These are phyloP conservation scores for Yponomeuta malinellus DNA, from an alignment of 2,888 invertebrate genomes.

Conservation along the genomic window DNA sequence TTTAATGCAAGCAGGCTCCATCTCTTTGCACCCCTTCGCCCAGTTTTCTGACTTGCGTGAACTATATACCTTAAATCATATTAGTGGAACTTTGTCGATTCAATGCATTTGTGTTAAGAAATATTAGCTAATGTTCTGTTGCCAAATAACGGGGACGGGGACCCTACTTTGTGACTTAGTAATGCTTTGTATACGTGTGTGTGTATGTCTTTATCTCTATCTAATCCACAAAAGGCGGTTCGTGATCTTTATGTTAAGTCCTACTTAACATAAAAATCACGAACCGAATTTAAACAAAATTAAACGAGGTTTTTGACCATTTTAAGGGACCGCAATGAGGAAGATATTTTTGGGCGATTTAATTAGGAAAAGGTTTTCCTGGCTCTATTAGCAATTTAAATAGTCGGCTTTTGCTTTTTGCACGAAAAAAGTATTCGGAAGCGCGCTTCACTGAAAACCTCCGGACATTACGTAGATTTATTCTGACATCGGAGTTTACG, in stretches of 20 bases:
- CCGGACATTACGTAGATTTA: not conserved
- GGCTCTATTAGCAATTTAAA: conserved; percentile 5
- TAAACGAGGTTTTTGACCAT: not conserved
- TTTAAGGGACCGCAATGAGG: not conserved
- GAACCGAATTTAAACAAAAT: not conserved
- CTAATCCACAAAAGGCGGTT: not conserved
- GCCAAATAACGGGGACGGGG: too few relatives aligned
- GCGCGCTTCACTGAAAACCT: not conserved
- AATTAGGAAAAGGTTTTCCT: not conserved
- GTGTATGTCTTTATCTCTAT: too few relatives aligned
- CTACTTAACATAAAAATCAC: not conserved
- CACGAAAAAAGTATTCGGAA: not conserved
- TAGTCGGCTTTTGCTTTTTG: not conserved
- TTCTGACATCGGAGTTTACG: not conserved
- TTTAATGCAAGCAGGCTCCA: too few relatives aligned
- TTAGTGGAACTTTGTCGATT: too few relatives aligned
- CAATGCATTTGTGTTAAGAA: too few relatives aligned
- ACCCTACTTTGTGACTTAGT: too few relatives aligned
- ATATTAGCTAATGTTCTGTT: too few relatives aligned
- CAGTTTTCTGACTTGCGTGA: too few relatives aligned
- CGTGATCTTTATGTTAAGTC: not conserved
- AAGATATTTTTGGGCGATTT: not conserved
- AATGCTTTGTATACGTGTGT: too few relatives aligned
- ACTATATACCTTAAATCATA: too few relatives aligned
- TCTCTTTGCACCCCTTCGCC: too few relatives aligned